Evolutionary conservation across 2,888 invertebrate species (phyloP), one percentile per base, ranked within the genome.

Genomic region (Caenorhabditis japonica): DNA sequence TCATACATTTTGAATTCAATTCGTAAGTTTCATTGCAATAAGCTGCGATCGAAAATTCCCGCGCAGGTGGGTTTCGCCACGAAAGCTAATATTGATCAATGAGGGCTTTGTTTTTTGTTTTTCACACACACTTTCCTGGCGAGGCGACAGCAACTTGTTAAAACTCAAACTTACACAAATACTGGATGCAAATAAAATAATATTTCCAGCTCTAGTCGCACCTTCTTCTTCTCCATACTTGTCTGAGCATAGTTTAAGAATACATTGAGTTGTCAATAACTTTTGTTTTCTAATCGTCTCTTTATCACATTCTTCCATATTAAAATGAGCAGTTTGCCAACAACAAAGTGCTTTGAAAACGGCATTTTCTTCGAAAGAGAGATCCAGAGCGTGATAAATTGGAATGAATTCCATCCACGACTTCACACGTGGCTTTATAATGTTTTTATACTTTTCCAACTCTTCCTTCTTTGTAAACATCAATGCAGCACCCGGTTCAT

Each of bases 371-470:
- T 74, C 69, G 52, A 74, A 74, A 0, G 69, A 25, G 2, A 59
- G 39, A 19, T 58, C 46, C 21, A 62, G 39, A 1, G 41, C 21
- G 12, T 19, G 10, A 44, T 53, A 74, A 17, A 27, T 38, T 1
- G 74, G 74, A 13, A 69, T 39, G 47, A 74, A 69, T 3, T 69
- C 74, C 2, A 41, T 12, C 74, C 74, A 74, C 3, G 36, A 62
- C 19, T 62, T 62, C 19, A 69, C 58, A n/a, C 62, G 59, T 12
- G 74, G 62, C 43, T 60, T 51, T 15, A 69, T 59, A 19, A 74
- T 58, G 38, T 69, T 74, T 53, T 69, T 61, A 38, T 74, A 74
- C 47, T 74, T 74, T 33, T 74, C 74, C 17, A 62, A 36, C 30
- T 74, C 69, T 8, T 62, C 74, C 10, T 58, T 62, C 51, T 62